Conservation (phyloP, 1,140 invertebrate species). For the Penaeus vannamei region DNA sequence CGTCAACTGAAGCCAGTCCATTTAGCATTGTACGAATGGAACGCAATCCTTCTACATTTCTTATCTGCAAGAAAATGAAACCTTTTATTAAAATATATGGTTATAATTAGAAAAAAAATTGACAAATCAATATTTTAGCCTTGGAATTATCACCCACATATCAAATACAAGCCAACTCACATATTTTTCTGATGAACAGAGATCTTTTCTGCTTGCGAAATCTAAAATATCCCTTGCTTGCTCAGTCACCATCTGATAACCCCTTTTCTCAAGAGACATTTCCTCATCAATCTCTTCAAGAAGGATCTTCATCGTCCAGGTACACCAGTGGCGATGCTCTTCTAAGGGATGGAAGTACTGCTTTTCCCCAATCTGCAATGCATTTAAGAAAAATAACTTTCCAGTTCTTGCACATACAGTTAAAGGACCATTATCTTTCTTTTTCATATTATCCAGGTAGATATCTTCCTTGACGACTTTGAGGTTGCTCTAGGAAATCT, state of each 20-base stretch:
- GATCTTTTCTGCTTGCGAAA: slow-evolving; percentile 36
- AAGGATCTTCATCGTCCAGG: slow-evolving; percentile 24
- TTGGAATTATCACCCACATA: no score
- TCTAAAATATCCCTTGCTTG: not conserved
- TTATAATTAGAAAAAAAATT: no score
- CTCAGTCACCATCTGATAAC: slow-evolving; percentile 7
- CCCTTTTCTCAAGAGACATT: not conserved
- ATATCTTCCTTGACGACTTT: not conserved
- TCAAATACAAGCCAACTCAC: not conserved
- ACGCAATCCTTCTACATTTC: no score
- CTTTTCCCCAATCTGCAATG: slow-evolving; percentile 13
- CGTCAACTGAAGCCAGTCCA: no score
- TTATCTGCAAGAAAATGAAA: no score
- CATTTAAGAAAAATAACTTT: not conserved
- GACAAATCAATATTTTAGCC: no score
- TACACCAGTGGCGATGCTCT: slow-evolving; percentile 53
- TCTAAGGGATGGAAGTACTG: slow-evolving; percentile 48
- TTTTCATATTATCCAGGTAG: not conserved
- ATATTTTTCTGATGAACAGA: slow-evolving; percentile 33
- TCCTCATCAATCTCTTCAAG: not conserved
- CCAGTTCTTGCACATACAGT: not conserved
- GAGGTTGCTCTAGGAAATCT: not conserved
- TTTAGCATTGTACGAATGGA: no score
- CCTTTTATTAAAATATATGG: no score
- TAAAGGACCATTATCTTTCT: not conserved